Evolutionary conservation across 2,888 invertebrate genomes (phyloP).

Genomic region (Diarsia rubi): DNA sequence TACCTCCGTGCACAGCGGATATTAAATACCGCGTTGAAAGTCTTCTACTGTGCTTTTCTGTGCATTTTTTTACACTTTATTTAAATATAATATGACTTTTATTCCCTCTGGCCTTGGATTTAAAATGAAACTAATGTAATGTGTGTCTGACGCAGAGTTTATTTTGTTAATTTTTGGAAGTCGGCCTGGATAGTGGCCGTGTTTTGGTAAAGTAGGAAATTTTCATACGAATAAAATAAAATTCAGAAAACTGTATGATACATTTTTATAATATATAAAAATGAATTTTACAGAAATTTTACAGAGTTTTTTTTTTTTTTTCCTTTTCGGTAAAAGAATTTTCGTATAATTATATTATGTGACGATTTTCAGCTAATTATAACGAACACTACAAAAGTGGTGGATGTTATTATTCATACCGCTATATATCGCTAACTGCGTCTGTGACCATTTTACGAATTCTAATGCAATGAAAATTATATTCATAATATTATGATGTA

Average conservation of each 20-base stretch:
- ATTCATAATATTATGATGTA: too few relatives aligned
- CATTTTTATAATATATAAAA: too few relatives aligned
- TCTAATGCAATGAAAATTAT: too few relatives aligned
- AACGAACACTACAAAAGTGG: neutral
- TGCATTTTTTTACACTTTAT: neutral
- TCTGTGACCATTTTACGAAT: too few relatives aligned
- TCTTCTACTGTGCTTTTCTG: neutral
- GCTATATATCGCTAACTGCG: neutral
- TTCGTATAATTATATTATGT: neutral
- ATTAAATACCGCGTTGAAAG: constrained; percentile 1
- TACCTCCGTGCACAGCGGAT: neutral
- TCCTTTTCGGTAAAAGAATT: neutral
- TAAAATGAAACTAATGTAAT: neutral
- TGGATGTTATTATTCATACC: neutral
- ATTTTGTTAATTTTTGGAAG: neutral
- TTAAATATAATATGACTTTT: neutral
- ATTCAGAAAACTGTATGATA: too few relatives aligned
- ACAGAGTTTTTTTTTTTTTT: neutral
- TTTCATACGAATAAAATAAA: neutral
- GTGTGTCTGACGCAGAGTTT: neutral
- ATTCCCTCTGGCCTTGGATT: neutral
- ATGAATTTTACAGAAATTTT: too few relatives aligned
- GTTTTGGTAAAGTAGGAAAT: neutral
- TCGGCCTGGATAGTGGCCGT: neutral
- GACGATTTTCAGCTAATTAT: neutral